Conservation (phyloP, 2,888 invertebrate genomes). For the Scaeva pyrastri region DNA sequence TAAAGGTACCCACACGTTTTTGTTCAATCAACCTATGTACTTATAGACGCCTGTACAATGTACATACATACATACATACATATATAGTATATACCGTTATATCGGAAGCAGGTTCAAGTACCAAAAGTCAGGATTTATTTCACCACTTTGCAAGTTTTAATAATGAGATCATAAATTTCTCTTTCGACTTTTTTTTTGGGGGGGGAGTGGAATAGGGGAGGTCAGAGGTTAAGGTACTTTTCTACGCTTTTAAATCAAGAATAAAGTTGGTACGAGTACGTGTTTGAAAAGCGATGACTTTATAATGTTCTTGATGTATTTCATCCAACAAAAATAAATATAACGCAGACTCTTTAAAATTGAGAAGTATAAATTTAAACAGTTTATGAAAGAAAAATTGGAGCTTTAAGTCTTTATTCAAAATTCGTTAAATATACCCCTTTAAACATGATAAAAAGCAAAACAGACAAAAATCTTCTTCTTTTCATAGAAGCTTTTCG, state of each 20-base stretch:
- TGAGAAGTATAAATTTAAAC: too few species aligned
- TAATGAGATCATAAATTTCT: constrained; percentile 15
- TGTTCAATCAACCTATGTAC: constrained; percentile 36
- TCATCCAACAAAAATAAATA: too few species aligned
- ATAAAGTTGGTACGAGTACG: background rate
- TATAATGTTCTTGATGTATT: background rate
- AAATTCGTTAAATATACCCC: too few species aligned
- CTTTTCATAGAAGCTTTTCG: too few species aligned
- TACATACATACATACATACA: background rate
- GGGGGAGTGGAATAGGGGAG: too few species aligned
- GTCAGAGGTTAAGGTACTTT: too few species aligned
- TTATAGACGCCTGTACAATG: background rate
- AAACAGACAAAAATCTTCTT: too few species aligned
- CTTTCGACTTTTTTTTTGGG: background rate
- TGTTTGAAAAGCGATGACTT: background rate
- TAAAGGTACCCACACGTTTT: background rate
- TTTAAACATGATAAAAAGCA: too few species aligned
- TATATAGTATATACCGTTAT: background rate
- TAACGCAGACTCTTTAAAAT: too few species aligned
- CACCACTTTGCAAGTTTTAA: constrained; percentile 40
- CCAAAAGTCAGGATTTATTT: constrained; percentile 40
- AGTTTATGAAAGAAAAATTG: too few species aligned
- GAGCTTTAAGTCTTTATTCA: too few species aligned
- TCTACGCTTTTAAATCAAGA: background rate
- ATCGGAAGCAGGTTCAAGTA: constrained; percentile 17